Conservation (phyloP, 2,797 vertebrate genomes). For the Hoplostethus atlanticus region DNA sequence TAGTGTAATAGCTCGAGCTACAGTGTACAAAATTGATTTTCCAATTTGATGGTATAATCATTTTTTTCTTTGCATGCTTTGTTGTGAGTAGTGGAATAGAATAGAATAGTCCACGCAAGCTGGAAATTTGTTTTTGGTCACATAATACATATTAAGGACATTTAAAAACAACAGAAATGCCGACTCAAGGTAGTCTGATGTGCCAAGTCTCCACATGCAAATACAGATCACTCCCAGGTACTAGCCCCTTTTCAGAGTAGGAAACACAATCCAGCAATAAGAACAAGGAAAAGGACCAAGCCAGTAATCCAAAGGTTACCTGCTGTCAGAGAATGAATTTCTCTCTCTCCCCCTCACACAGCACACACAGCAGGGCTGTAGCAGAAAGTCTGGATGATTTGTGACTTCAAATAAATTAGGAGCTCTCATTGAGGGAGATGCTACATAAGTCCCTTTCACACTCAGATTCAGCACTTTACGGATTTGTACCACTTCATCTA, state of each 20-base stretch:
- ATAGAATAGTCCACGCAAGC: neutral
- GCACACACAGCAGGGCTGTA: conserved; percentile 3
- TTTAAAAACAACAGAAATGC: neutral
- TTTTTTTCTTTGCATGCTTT: neutral
- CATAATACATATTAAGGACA: neutral
- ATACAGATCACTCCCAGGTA: conserved; percentile 10
- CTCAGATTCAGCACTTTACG: neutral
- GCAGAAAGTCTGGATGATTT: conserved; percentile 34
- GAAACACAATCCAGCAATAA: conserved; percentile 57
- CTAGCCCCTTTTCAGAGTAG: conserved; percentile 30
- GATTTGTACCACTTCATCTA: no score
- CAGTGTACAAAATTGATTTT: neutral
- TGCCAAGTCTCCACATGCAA: conserved; percentile 20
- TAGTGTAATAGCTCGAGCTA: conserved; percentile 4
- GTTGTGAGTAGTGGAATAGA: neutral
- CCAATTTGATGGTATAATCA: neutral
- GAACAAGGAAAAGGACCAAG: conserved; percentile 34
- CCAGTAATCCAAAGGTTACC: conserved; percentile 68
- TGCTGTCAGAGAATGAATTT: conserved; percentile 27
- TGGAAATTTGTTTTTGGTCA: no score
- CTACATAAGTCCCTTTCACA: neutral
- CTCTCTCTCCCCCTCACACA: conserved; percentile 4
- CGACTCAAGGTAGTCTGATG: neutral
- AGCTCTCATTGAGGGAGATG: neutral
- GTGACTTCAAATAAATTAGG: conserved; percentile 11